Evolutionary conservation across 2,888 invertebrate species (phyloP).

Genomic region (Napeogenes sylphis): DNA sequence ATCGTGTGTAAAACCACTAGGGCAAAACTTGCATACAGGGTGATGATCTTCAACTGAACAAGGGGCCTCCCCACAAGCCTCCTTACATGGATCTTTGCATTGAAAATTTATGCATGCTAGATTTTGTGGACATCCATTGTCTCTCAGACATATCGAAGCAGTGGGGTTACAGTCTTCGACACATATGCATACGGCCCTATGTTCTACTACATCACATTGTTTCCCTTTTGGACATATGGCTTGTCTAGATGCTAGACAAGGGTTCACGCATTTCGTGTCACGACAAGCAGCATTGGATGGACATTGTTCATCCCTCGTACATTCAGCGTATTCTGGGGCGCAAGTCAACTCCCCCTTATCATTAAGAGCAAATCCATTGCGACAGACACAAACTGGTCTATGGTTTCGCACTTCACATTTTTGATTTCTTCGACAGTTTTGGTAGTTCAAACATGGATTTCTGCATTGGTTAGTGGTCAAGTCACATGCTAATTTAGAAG

Average conservation of each 20-base stretch:
- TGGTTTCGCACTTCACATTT: slow-evolving; percentile 93
- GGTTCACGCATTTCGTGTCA: slow-evolving; percentile 90
- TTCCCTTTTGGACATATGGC: slow-evolving; percentile 88
- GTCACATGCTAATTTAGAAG: slow-evolving; percentile 86
- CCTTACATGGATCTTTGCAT: slow-evolving; percentile 93
- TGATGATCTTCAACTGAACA: slow-evolving; percentile 97
- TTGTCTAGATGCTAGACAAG: slow-evolving; percentile 83
- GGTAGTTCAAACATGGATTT: slow-evolving; percentile 86
- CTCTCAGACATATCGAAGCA: slow-evolving; percentile 91
- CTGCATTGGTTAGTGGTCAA: slow-evolving; percentile 83
- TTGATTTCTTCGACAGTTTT: slow-evolving; percentile 88
- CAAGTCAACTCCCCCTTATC: slow-evolving; percentile 92
- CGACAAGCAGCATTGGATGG: slow-evolving; percentile 91
- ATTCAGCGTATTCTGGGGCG: slow-evolving; percentile 88
- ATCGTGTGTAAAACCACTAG: slow-evolving; percentile 94
- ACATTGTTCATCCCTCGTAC: slow-evolving; percentile 88
- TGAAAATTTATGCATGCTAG: slow-evolving; percentile 92
- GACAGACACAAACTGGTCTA: slow-evolving; percentile 91
- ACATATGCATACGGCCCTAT: slow-evolving; percentile 91
- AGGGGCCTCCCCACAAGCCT: slow-evolving; percentile 91
- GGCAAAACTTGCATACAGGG: slow-evolving; percentile 97
- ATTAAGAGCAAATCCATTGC: slow-evolving; percentile 91
- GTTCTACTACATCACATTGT: slow-evolving; percentile 91
- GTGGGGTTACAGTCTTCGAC: slow-evolving; percentile 91
- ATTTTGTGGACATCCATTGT: slow-evolving; percentile 90